Base-by-base conservation (phyloP, 2,113 vertebrate genomes). In the Gymnogyps californianus region DNA sequence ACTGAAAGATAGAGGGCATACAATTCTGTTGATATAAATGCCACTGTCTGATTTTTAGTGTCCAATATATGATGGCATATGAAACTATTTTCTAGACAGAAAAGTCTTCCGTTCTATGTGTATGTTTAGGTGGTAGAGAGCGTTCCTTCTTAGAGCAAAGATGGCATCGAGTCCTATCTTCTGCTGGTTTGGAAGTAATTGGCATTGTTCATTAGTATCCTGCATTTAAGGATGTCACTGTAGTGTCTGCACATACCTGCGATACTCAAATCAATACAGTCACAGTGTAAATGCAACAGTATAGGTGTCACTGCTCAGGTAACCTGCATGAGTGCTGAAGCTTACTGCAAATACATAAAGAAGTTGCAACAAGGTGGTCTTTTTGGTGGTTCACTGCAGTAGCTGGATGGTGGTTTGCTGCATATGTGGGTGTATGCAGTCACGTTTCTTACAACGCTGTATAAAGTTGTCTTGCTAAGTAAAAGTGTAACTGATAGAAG, bases 301-400 rank as follows among this genome's bases (percentile, higher is more conserved):
- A 2, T 6, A 9, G 28, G 12, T 62, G 61, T 78, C 38, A 3
- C 59, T 44, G 42, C 42, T 40, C 0, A 0, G 24, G 36, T 61
- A 26, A 19, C 42, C 75, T 65, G 13, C 2, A 2, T 40, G 21
- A 31, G 24, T 40, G 15, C 38, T 54, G 55, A n/a, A 38, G 7
- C 36, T 44, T 66, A 12, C n/a, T 55, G 79, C 54, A 47, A 38
- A 4, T 10, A 13, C 5, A 1, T 14, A 4, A 32, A 42, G 34
- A 11, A 49, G 32, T 31, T 89, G 29, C 61, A 57, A 2, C 4
- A 20, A 47, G 32, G 44, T 32, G n/a, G 8, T 49, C 5, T 28
- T 58, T 46, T 71, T 14, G 67, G 67, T 51, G 71, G 34, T 32
- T 74, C 13, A 6, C 76, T 61, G 76, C 79, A 55, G 44, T 25